Evolutionary conservation across 1,140 invertebrate species (phyloP).

Genomic region (Heterodera schachtii): DNA sequence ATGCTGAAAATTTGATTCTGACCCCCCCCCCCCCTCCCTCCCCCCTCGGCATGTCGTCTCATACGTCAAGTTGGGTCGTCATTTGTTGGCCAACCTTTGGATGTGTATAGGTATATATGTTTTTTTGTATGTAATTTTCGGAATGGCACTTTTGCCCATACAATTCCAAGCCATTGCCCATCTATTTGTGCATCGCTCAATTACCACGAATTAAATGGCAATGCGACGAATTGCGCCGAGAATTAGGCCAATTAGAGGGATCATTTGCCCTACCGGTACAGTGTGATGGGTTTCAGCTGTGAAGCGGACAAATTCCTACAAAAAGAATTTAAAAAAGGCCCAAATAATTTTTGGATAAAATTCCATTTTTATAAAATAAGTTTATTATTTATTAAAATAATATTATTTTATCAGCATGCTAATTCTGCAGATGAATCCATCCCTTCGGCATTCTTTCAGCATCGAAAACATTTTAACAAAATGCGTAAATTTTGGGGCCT

Average conservation of each 20-base stretch:
- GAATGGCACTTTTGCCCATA: not conserved
- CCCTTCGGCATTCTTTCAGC: not conserved
- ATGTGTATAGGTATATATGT: too few species aligned
- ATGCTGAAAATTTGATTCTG: too few species aligned
- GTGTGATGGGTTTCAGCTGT: too few species aligned
- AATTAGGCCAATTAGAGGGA: not conserved
- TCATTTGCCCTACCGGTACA: not conserved
- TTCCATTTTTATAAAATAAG: too few species aligned
- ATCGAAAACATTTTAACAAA: not conserved
- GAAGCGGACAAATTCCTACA: not conserved
- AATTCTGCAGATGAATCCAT: not conserved
- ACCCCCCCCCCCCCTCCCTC: too few species aligned
- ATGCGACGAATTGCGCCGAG: not conserved
- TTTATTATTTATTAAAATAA: too few species aligned
- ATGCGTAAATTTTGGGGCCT: not conserved
- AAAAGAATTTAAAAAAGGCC: too few species aligned
- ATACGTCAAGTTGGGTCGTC: too few species aligned
- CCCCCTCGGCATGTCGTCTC: too few species aligned
- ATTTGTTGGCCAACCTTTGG: too few species aligned
- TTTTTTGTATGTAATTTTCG: not conserved
- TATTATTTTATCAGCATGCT: too few species aligned
- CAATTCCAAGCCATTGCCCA: not conserved
- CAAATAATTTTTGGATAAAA: too few species aligned
- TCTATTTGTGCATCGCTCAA: not conserved
- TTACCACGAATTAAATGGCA: slow-evolving; percentile 3